phyloP scores from a whole-genome alignment of 2,888 invertebrate species.

The Tenodera sinensis region DNA sequence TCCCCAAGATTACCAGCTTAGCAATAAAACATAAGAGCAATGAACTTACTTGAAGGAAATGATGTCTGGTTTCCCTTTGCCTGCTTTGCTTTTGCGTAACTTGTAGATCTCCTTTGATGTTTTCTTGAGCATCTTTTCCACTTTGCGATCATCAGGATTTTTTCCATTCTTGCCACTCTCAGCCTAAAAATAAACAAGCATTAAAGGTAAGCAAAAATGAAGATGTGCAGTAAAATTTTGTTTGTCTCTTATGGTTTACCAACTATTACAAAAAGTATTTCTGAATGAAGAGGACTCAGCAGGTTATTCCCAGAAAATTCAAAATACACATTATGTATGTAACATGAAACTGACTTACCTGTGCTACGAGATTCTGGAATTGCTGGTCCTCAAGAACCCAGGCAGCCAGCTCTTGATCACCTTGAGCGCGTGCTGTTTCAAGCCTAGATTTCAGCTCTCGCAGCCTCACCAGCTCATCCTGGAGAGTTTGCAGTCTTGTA shows the following conservation, averaged over 20 bases:
- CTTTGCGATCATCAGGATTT: conserved; percentile 62
- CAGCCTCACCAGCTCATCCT: conserved; percentile 78
- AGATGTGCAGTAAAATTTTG: not conserved
- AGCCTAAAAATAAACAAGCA: conserved; percentile 42
- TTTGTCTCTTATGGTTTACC: too few species aligned
- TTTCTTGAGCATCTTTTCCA: conserved; percentile 78
- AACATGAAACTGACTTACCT: conserved; percentile 37
- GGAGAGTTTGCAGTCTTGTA: conserved; percentile 73
- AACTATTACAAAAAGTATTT: too few species aligned
- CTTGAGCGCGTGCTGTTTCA: conserved; percentile 79
- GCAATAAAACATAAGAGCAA: not conserved
- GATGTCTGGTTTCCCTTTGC: conserved; percentile 84
- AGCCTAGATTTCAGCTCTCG: conserved; percentile 72
- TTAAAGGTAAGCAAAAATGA: not conserved
- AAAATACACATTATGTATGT: too few species aligned
- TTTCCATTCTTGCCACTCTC: conserved; percentile 52
- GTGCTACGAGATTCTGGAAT: conserved; percentile 66
- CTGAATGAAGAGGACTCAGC: too few species aligned
- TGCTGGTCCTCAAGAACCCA: conserved; percentile 87
- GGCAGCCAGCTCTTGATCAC: conserved; percentile 76
- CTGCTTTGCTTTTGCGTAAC: conserved; percentile 79
- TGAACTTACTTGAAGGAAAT: conserved; percentile 84
- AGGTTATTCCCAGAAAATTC: too few species aligned
- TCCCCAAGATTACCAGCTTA: not conserved
- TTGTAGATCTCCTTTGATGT: conserved; percentile 91